Evolutionary conservation across 2,113 vertebrate genomes (phyloP).

Genomic region (Myotis brandtii): DNA sequence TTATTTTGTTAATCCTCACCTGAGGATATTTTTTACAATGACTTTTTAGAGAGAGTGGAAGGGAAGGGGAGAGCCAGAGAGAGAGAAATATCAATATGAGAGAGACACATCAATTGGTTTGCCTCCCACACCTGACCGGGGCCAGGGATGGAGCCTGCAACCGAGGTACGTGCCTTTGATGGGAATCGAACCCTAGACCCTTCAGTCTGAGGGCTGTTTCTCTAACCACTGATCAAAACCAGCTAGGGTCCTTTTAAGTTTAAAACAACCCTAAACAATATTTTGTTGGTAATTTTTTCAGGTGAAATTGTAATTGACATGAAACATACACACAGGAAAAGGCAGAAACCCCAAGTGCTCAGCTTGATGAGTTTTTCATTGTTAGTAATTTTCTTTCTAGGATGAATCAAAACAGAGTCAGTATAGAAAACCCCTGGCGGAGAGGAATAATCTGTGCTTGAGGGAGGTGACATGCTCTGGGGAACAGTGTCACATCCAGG

Average conservation of each 20-base stretch:
- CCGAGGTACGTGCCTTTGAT: no score
- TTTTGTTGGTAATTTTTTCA: background rate
- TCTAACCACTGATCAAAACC: no score
- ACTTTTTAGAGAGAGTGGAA: no score
- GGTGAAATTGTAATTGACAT: background rate
- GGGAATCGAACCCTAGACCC: no score
- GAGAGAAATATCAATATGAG: no score
- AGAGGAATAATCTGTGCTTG: background rate
- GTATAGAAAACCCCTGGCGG: background rate
- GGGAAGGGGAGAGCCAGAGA: no score
- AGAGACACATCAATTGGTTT: no score
- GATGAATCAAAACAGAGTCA: conserved; percentile 1
- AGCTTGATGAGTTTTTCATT: background rate
- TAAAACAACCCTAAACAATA: background rate
- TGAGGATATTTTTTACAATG: no score
- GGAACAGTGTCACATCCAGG: background rate
- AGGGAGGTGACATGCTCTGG: background rate
- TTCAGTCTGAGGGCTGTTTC: no score
- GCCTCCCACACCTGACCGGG: no score
- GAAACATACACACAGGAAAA: background rate
- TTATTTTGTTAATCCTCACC: no score
- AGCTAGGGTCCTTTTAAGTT: background rate
- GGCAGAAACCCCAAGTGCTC: background rate
- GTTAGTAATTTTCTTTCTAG: background rate
- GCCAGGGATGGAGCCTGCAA: no score